phyloP scores from a whole-genome alignment of 2,888 invertebrate genomes.

The Sinelater perroti region DNA sequence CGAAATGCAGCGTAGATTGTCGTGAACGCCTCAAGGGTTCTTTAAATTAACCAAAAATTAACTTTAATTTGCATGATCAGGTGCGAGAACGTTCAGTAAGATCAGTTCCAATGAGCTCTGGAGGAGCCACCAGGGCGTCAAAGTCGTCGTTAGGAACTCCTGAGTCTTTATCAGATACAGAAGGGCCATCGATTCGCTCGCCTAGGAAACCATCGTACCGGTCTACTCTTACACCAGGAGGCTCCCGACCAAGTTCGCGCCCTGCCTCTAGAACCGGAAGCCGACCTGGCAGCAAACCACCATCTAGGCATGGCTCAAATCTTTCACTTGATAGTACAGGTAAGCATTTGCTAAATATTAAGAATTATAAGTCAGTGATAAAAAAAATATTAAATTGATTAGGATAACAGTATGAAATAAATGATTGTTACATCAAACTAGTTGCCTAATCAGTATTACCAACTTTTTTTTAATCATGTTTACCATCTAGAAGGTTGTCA shows the following conservation, averaged over 20 bases:
- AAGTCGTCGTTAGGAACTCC: constrained; percentile 86
- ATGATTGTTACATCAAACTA: no score
- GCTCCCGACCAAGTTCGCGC: constrained; percentile 76
- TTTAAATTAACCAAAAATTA: neutral
- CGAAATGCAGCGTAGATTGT: no score
- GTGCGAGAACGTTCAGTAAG: constrained; percentile 91
- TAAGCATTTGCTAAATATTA: no score
- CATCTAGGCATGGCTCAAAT: constrained; percentile 92
- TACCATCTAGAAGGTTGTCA: no score
- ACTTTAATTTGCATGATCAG: constrained; percentile 64
- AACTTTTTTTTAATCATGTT: no score
- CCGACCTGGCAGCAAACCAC: constrained; percentile 88
- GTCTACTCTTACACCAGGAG: constrained; percentile 79
- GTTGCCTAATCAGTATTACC: no score
- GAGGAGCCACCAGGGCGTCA: constrained; percentile 75
- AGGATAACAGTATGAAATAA: no score
- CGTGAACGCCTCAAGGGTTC: no score
- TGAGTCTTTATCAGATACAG: constrained; percentile 88
- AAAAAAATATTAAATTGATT: no score
- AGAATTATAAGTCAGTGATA: neutral
- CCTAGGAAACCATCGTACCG: constrained; percentile 75
- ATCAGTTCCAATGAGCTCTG: constrained; percentile 89
- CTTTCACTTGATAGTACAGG: constrained; percentile 90
- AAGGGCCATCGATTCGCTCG: constrained; percentile 74
- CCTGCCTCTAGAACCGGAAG: constrained; percentile 88